These are phyloP conservation scores for Allobates femoralis DNA, from an alignment of 2,797 vertebrate genomes.

Conservation along the genomic window DNA sequence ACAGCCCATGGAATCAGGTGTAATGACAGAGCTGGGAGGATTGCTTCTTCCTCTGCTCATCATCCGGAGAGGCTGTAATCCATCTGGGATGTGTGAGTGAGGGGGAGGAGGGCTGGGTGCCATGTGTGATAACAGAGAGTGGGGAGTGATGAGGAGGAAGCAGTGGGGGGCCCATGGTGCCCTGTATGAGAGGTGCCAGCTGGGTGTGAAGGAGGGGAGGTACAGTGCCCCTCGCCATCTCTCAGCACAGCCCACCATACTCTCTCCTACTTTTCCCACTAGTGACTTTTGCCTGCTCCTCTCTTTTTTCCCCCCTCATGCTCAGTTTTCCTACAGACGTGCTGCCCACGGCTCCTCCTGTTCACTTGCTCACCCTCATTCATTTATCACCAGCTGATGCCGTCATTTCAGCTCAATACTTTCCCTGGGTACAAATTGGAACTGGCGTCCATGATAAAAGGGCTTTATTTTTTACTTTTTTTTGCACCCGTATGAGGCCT, in stretches of 20 bases:
- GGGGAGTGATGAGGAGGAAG: slow-evolving; percentile 20
- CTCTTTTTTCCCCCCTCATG: too few species aligned
- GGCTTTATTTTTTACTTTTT: too few species aligned
- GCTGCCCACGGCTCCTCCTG: not conserved
- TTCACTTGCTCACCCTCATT: not conserved
- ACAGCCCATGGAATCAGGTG: slow-evolving; percentile 39
- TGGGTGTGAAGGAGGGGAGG: not conserved
- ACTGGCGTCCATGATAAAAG: not conserved
- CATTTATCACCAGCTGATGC: not conserved
- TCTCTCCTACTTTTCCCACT: not conserved
- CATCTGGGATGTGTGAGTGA: slow-evolving; percentile 54
- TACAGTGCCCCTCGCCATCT: not conserved
- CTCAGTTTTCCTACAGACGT: not conserved
- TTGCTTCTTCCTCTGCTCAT: slow-evolving; percentile 20
- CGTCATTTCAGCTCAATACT: not conserved
- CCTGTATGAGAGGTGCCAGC: slow-evolving; percentile 39
- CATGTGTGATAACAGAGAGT: slow-evolving; percentile 43
- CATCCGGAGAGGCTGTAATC: slow-evolving; percentile 45
- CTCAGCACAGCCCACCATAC: not conserved
- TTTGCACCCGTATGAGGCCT: too few species aligned
- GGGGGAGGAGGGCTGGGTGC: slow-evolving; percentile 40
- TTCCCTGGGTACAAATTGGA: not conserved
- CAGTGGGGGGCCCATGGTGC: slow-evolving; percentile 16
- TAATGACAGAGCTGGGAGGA: slow-evolving; percentile 8
- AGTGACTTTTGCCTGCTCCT: not conserved